Conservation (phyloP, 2,888 invertebrate genomes). For the Amitus sp. region DNA sequence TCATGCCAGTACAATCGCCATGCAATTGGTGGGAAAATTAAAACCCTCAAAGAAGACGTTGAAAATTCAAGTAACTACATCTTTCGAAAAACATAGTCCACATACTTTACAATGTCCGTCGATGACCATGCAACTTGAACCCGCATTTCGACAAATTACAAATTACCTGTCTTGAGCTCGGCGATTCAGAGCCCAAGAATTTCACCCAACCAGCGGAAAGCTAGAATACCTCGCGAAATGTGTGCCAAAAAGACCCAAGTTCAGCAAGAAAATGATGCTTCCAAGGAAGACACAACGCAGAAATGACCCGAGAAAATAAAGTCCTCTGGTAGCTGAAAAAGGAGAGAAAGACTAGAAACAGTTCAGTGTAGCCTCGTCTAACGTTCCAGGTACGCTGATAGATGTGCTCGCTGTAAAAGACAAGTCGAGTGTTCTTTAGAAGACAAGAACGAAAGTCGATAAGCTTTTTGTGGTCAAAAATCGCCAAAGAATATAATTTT, state of each 20-base stretch:
- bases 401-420: too few species aligned
- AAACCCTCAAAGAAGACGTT: constrained; percentile 12
- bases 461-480: too few species aligned
- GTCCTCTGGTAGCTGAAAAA: too few species aligned
- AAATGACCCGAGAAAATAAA: too few species aligned
- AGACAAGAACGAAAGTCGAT: too few species aligned
- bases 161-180: constrained; percentile 42
- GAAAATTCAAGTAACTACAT: constrained; percentile 60
- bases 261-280: constrained; percentile 47
- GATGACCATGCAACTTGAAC: constrained; percentile 48
- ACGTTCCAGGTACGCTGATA: too few species aligned
- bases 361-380: too few species aligned
- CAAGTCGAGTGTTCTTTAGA: too few species aligned
- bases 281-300: constrained; percentile 19
- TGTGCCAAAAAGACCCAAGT: constrained; percentile 53
- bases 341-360: too few species aligned
- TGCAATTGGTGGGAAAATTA: constrained; percentile 4
- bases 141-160: constrained; percentile 43
- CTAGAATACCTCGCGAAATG: constrained; percentile 44
- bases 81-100: constrained; percentile 61
- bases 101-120: constrained; percentile 51
- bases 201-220: constrained; percentile 30
- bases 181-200: constrained; percentile 41
- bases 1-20: constrained; percentile 7
- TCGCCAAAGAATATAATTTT: too few species aligned